Conservation (phyloP, 1,140 invertebrate species). For the Cotesia chilonis region DNA sequence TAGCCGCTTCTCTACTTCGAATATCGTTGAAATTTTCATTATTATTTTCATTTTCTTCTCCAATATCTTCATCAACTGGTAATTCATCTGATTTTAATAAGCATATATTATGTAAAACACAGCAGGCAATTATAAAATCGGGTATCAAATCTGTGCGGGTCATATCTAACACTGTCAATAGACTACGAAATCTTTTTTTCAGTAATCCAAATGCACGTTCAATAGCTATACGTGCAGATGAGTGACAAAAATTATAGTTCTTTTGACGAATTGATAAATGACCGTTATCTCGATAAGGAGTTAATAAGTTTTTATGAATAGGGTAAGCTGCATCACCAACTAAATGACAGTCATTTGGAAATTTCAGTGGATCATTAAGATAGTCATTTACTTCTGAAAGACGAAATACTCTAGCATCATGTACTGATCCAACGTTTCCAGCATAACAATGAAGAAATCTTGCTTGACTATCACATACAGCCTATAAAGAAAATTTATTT, state of each 20-base stretch:
- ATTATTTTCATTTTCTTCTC: background rate
- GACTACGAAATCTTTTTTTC: background rate
- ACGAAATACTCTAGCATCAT: conserved; percentile 26
- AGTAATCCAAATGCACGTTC: background rate
- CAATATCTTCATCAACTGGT: background rate
- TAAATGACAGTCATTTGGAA: conserved; percentile 4
- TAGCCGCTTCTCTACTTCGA: too few species aligned
- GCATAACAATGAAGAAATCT: conserved; percentile 25
- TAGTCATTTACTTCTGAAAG: background rate
- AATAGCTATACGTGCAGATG: background rate
- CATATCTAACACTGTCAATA: background rate
- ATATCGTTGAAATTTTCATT: too few species aligned
- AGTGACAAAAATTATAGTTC: background rate
- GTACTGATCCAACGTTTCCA: conserved; percentile 31
- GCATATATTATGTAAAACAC: conserved; percentile 6
- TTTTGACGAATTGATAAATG: background rate
- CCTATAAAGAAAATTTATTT: background rate
- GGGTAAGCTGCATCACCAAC: background rate
- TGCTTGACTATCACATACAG: conserved; percentile 8
- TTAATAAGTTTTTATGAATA: background rate
- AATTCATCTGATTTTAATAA: background rate
- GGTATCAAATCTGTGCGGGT: background rate
- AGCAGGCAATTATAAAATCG: background rate
- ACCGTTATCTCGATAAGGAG: background rate
- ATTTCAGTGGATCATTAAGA: background rate